Percentiles rank a stretch among this genome's conserved stretches.
These are phyloP conservation scores for Lasioglossum marginatum DNA, from an alignment of 2,888 invertebrate species.

Conservation along the genomic window DNA sequence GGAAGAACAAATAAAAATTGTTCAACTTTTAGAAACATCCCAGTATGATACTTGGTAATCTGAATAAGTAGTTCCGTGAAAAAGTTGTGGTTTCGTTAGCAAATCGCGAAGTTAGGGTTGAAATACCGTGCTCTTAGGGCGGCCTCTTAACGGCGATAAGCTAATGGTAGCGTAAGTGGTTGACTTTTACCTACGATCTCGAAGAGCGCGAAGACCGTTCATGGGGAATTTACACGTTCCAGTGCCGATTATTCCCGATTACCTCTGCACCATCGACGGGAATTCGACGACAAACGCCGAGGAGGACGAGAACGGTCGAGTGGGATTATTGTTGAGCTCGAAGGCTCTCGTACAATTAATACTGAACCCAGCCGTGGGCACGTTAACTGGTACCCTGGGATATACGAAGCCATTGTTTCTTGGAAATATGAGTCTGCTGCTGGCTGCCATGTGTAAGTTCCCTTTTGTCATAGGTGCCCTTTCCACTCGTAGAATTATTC, in stretches of 20 bases:
- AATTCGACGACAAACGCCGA: slow-evolving; percentile 78
- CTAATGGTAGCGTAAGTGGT: background rate
- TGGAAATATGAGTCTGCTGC: slow-evolving; percentile 89
- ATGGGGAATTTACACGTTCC: slow-evolving; percentile 73
- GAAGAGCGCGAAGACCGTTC: background rate
- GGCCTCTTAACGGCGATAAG: background rate
- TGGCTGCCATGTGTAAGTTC: slow-evolving; percentile 89
- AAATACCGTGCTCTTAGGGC: background rate
- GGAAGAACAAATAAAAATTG: too few relatives aligned
- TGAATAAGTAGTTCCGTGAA: too few relatives aligned
- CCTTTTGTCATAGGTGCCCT: background rate
- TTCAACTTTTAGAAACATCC: too few relatives aligned
- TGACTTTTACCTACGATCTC: background rate
- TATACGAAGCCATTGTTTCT: slow-evolving; percentile 89
- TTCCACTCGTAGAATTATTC: background rate
- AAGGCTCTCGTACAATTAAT: slow-evolving; percentile 93
- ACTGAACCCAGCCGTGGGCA: slow-evolving; percentile 91
- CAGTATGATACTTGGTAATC: too few relatives aligned
- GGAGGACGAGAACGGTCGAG: slow-evolving; percentile 88
- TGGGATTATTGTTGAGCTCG: slow-evolving; percentile 90
- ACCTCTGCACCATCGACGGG: slow-evolving; percentile 87
- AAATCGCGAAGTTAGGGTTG: background rate
- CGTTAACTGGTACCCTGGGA: slow-evolving; percentile 88
- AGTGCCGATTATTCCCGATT: slow-evolving; percentile 94
- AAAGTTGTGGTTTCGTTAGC: background rate